phyloP scores from a whole-genome alignment of 1,140 invertebrate species.

The Manduca sexta region DNA sequence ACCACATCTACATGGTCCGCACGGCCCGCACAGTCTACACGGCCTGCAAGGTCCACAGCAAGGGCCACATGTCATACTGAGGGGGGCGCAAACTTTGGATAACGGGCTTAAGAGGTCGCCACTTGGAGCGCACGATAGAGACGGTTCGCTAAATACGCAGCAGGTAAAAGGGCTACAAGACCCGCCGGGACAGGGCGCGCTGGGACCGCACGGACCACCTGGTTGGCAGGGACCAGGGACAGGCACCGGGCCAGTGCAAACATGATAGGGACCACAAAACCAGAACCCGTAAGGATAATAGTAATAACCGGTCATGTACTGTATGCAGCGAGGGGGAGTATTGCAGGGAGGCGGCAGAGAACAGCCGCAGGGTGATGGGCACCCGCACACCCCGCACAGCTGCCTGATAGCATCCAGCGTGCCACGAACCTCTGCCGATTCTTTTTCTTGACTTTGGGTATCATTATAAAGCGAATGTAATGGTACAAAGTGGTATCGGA shows the following conservation, averaged over 20 bases:
- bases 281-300: constrained; percentile 62
- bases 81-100: too few relatives aligned
- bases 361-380: constrained; percentile 29
- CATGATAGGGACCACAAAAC: constrained; percentile 62
- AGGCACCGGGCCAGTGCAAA: not conserved
- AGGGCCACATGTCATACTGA: too few relatives aligned
- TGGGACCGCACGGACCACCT: constrained; percentile 15
- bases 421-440: not conserved
- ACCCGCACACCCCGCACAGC: constrained; percentile 36
- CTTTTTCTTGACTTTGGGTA: not conserved
- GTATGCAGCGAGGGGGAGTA: constrained; percentile 41
- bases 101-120: too few relatives aligned
- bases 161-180: constrained; percentile 13
- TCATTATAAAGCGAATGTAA: too few relatives aligned
- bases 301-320: constrained; percentile 63
- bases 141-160: too few relatives aligned
- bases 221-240: constrained; percentile 24
- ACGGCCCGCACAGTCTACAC: too few relatives aligned
- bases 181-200: constrained; percentile 8
- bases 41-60: too few relatives aligned
- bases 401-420: constrained; percentile 18
- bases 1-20: too few relatives aligned
- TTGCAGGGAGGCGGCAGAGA: constrained; percentile 48
- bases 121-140: too few relatives aligned
- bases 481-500: too few relatives aligned